Evolutionary conservation across 2,797 vertebrate species (phyloP).

Genomic region (Setipinna tenuifilis): DNA sequence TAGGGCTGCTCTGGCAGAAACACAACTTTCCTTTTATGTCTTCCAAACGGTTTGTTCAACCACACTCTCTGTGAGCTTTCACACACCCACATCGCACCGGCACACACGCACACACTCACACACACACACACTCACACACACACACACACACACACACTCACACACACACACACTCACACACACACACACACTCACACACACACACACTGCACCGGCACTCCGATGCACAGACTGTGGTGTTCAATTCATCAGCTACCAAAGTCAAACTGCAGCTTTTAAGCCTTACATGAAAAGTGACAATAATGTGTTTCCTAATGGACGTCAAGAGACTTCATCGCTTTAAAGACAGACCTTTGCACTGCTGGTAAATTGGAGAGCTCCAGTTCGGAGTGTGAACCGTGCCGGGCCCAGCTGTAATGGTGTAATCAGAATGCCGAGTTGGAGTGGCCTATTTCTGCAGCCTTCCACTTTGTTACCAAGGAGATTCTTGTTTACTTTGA

Average conservation of each 20-base stretch:
- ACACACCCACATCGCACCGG: neutral
- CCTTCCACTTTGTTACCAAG: slow-evolving; percentile 33
- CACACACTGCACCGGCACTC: neutral
- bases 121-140: neutral
- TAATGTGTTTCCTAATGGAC: slow-evolving; percentile 19
- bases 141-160: slow-evolving; percentile 19
- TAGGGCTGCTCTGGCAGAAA: neutral
- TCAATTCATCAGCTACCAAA: slow-evolving; percentile 4
- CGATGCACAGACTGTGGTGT: neutral
- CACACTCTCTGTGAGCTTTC: neutral
- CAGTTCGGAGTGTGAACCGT: neutral
- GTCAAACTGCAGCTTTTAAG: neutral
- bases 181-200: neutral
- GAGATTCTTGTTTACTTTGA: slow-evolving; percentile 20
- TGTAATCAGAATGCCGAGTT: neutral
- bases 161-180: slow-evolving; percentile 23
- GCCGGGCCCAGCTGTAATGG: neutral
- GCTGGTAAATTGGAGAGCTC: neutral
- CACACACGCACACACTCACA: no score
- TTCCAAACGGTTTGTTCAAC: neutral
- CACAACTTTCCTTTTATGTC: slow-evolving; percentile 26
- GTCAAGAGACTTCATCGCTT: slow-evolving; percentile 19
- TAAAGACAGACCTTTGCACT: slow-evolving; percentile 25
- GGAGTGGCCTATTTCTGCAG: neutral
- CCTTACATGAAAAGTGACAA: slow-evolving; percentile 25